Conservation (phyloP, 2,113 vertebrate genomes). For the Leucosticte australis region DNA sequence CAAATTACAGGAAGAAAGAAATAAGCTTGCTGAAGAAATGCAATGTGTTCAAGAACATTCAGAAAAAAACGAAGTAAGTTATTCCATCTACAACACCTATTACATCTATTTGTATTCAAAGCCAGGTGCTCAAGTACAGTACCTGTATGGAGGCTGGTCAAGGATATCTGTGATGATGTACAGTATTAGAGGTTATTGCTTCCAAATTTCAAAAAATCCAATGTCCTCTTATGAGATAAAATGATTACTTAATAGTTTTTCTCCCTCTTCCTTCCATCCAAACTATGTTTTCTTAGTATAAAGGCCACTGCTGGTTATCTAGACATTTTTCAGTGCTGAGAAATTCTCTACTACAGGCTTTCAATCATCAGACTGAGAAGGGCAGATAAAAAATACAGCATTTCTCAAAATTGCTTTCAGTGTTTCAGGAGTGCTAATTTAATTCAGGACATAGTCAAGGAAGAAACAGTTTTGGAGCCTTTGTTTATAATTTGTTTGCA, state of each 20-base stretch:
- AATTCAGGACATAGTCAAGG: not conserved
- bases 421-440: not conserved
- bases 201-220: not conserved
- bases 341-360: not conserved
- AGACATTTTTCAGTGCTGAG: not conserved
- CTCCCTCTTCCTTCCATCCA: not conserved
- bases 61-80: conserved; percentile 66
- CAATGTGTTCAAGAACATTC: conserved; percentile 18
- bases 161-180: not conserved
- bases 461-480: not conserved
- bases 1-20: conserved; percentile 65
- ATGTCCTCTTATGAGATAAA: not conserved
- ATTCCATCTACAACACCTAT: not conserved
- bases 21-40: conserved; percentile 61
- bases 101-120: not conserved
- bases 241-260: not conserved
- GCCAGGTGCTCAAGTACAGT: not conserved
- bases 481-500: not conserved
- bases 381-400: not conserved
- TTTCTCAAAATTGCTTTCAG: not conserved
- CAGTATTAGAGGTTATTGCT: not conserved
- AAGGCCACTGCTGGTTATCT: not conserved
- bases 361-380: not conserved
- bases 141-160: not conserved
- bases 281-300: not conserved